Evolutionary conservation across 2,797 vertebrate species (phyloP).

Genomic region (Acanthurus tractus): DNA sequence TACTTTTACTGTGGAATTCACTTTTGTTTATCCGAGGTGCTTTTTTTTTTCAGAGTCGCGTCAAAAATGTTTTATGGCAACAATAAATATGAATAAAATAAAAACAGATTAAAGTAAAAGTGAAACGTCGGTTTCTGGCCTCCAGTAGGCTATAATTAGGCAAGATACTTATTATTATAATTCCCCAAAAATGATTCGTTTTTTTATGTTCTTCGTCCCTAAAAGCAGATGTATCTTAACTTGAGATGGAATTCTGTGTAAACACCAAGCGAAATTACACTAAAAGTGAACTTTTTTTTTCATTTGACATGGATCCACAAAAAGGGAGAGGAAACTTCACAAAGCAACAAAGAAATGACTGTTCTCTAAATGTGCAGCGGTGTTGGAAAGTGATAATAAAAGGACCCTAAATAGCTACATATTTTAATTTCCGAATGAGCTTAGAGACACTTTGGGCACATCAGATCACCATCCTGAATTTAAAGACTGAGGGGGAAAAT

Average conservation of each 20-base stretch:
- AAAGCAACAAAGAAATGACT: too few species aligned
- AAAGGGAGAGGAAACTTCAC: accelerated
- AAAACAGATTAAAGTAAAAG: neutral
- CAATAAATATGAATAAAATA: neutral
- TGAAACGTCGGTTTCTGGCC: neutral
- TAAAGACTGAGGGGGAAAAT: conserved; percentile 24
- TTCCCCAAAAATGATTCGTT: neutral
- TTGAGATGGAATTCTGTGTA: neutral
- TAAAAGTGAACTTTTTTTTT: too few species aligned
- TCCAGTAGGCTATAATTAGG: too few species aligned
- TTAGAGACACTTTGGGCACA: conserved; percentile 22
- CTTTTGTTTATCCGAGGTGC: too few species aligned
- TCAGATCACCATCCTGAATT: conserved; percentile 25
- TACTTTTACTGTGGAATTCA: neutral
- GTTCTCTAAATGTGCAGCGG: neutral
- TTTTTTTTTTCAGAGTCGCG: neutral
- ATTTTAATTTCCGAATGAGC: neutral
- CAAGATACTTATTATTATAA: neutral
- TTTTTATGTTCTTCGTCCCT: too few species aligned
- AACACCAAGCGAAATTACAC: too few species aligned
- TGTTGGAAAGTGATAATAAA: neutral
- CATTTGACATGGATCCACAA: neutral
- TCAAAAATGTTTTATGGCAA: too few species aligned
- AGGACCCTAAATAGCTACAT: neutral
- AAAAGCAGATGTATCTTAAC: neutral